Evolutionary conservation across 2,797 vertebrate species (phyloP).

Genomic region (Gymnocypris eckloni): DNA sequence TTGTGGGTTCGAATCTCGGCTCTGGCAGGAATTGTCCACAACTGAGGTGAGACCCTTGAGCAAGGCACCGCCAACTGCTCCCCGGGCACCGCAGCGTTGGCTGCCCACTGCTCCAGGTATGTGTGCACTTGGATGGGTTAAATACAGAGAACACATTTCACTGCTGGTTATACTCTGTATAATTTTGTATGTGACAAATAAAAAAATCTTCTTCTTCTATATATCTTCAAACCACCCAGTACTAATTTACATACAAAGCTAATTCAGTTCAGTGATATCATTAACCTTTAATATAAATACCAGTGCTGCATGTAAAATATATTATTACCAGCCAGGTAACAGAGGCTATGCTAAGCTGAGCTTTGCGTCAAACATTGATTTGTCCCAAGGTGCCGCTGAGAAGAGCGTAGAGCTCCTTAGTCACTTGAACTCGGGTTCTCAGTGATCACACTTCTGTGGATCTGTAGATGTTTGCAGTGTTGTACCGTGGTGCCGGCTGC

Average conservation of each 20-base stretch:
- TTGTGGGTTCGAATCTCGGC: too few relatives aligned
- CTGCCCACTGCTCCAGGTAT: too few relatives aligned
- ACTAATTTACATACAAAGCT: conserved; percentile 11
- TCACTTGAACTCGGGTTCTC: conserved; percentile 51
- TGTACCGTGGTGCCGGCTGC: conserved; percentile 2
- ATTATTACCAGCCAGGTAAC: conserved; percentile 9
- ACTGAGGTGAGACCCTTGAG: too few relatives aligned
- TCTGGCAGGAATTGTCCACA: too few relatives aligned
- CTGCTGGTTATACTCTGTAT: too few relatives aligned
- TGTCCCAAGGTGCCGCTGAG: conserved; percentile 38
- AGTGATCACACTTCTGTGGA: conserved; percentile 43
- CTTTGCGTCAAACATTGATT: conserved; percentile 45
- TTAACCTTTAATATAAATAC: conserved; percentile 24
- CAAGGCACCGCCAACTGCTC: too few relatives aligned
- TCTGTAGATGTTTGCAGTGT: conserved; percentile 40
- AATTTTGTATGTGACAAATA: too few relatives aligned
- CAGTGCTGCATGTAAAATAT: conserved; percentile 9
- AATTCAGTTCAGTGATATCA: conserved; percentile 24
- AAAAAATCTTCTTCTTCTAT: too few relatives aligned
- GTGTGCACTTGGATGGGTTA: too few relatives aligned
- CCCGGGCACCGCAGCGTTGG: too few relatives aligned
- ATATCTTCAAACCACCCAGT: not conserved
- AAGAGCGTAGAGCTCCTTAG: conserved; percentile 22
- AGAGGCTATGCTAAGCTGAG: conserved; percentile 28
- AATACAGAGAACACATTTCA: too few relatives aligned